Percentiles rank a stretch among this genome's conserved stretches.
phyloP scores from a whole-genome alignment of 2,888 invertebrate species.

The Lacanobia wlatinum region DNA sequence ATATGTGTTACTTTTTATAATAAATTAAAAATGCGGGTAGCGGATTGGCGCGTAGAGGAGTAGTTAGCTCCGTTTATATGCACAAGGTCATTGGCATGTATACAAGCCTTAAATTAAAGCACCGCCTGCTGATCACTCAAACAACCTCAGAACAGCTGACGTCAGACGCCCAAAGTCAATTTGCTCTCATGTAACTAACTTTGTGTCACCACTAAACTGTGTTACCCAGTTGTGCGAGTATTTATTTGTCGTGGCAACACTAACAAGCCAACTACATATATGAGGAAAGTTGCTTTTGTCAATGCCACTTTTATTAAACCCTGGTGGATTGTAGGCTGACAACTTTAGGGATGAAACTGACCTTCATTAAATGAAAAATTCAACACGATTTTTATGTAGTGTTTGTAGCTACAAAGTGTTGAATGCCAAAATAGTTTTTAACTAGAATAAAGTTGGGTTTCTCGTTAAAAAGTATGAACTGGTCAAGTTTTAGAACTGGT shows the following conservation, averaged over 20 bases:
- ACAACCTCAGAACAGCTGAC: not conserved
- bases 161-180: conserved; percentile 6
- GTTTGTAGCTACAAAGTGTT: not conserved
- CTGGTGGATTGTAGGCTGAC: not conserved
- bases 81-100: too few species aligned
- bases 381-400: not conserved
- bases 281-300: conserved; percentile 32
- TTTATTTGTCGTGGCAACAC: conserved; percentile 45
- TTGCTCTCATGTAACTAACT: conserved; percentile 11
- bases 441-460: not conserved
- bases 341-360: not conserved
- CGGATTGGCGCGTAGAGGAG: too few species aligned
- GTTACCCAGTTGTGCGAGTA: not conserved
- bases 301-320: conserved; percentile 8
- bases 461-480: too few species aligned
- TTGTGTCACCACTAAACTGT: conserved; percentile 8
- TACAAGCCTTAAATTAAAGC: too few species aligned
- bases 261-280: conserved; percentile 38
- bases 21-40: too few species aligned
- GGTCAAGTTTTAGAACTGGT: not conserved
- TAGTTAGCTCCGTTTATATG: too few species aligned
- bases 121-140: not conserved
- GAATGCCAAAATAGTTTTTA: not conserved
- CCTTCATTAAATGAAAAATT: not conserved
- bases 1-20: too few species aligned